These are phyloP conservation scores for Heliothis subflexa DNA, from an alignment of 1,140 invertebrate genomes.

Conservation along the genomic window DNA sequence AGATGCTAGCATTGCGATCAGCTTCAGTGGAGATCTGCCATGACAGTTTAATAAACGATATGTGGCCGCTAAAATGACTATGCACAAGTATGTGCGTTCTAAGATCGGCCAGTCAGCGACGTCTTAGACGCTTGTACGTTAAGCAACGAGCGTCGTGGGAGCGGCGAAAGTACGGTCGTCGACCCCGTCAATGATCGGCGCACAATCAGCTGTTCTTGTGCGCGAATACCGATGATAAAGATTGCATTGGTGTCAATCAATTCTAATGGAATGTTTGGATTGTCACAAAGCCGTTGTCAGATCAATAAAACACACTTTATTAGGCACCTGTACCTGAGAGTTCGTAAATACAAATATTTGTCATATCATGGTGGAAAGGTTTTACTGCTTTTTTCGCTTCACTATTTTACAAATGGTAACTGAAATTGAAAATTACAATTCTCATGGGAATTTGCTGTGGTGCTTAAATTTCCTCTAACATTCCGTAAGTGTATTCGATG, in stretches of 20 bases:
- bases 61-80: slow-evolving; percentile 2
- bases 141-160: slow-evolving; percentile 73
- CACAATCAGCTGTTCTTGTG: slow-evolving; percentile 80
- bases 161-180: slow-evolving; percentile 81
- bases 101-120: slow-evolving; percentile 46
- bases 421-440: background rate
- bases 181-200: slow-evolving; percentile 71
- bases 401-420: background rate
- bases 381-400: background rate
- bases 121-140: slow-evolving; percentile 57
- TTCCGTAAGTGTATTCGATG: slow-evolving; percentile 37
- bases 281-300: background rate
- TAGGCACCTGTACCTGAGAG: background rate
- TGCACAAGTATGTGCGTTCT: slow-evolving; percentile 21
- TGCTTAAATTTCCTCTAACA: background rate
- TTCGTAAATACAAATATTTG: background rate
- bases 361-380: background rate
- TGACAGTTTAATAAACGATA: background rate
- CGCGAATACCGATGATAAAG: slow-evolving; percentile 52
- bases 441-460: background rate
- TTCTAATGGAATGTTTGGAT: slow-evolving; percentile 38
- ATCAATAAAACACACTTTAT: background rate
- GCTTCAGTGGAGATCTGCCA: background rate
- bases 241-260: slow-evolving; percentile 46
- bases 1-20: background rate